Percentiles rank a stretch among this genome's conserved stretches.
Conservation (phyloP, 2,113 vertebrate genomes). For the Antechinus stuartii region DNA sequence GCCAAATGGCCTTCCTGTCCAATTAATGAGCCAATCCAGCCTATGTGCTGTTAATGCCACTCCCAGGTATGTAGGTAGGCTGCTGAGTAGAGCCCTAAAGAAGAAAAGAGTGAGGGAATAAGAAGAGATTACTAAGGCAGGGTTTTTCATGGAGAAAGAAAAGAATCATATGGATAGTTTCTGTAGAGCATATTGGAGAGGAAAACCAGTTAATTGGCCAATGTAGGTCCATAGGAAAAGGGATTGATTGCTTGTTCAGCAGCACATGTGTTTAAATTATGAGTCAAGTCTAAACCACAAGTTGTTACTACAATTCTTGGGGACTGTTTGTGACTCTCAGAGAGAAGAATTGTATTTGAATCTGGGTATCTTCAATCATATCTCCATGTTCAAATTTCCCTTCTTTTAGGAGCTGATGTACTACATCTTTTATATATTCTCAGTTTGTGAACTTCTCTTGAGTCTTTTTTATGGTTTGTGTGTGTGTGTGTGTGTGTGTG, state of each 20-base stretch:
- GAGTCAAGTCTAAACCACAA: not conserved
- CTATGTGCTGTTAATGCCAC: not conserved
- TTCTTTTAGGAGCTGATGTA: not conserved
- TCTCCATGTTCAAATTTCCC: not conserved
- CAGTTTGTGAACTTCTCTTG: not conserved
- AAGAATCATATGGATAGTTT: not conserved
- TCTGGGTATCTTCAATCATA: not conserved
- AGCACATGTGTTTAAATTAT: not conserved
- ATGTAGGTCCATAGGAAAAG: not conserved
- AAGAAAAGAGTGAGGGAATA: not conserved
- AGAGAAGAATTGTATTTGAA: not conserved
- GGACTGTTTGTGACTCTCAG: not conserved
- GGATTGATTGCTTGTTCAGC: not conserved
- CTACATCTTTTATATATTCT: not conserved
- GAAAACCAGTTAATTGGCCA: not conserved
- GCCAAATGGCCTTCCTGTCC: not conserved
- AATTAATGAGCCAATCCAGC: not conserved
- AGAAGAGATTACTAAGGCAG: not conserved
- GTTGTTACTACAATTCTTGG: not conserved
- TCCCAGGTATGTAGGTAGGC: not conserved
- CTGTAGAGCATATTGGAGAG: not conserved
- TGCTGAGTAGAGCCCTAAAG: no score
- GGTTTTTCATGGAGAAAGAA: not conserved
- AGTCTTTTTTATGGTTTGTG: not conserved
- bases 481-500: not conserved